Evolutionary conservation across 2,113 vertebrate species (phyloP).

Genomic region (Entomyzon cyanotis): DNA sequence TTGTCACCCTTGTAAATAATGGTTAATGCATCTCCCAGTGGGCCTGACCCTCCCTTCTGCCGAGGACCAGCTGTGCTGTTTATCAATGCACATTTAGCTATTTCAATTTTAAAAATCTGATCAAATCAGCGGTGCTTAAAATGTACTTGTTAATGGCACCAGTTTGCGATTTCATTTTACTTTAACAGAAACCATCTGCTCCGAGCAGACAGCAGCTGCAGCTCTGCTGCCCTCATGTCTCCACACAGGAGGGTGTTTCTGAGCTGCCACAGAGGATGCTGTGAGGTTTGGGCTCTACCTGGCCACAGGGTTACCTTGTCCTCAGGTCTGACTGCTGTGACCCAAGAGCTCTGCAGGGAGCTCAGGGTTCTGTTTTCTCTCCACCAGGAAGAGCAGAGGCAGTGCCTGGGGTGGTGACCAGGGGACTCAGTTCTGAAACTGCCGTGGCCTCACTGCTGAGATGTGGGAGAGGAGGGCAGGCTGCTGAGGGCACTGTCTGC

Average conservation of each 20-base stretch:
- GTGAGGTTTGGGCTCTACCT: not conserved
- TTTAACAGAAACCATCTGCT: slow-evolving; percentile 61
- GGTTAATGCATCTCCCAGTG: not conserved
- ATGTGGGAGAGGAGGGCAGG: not conserved
- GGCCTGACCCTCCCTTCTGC: not conserved
- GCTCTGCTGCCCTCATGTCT: not conserved
- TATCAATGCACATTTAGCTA: not conserved
- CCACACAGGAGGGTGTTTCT: not conserved
- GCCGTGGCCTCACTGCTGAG: not conserved
- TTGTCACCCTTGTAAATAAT: not conserved
- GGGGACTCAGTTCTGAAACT: not conserved
- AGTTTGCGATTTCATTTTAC: slow-evolving; percentile 25
- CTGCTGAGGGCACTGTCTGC: not conserved
- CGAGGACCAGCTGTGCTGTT: not conserved
- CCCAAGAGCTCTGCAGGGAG: not conserved
- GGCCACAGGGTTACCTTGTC: not conserved
- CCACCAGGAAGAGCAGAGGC: not conserved
- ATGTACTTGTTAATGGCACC: slow-evolving; percentile 52
- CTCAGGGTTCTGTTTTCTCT: not conserved
- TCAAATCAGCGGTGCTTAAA: slow-evolving; percentile 49
- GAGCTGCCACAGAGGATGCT: not conserved
- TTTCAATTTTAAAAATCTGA: slow-evolving; percentile 12
- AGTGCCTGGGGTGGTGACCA: not conserved
- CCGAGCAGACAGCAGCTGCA: not conserved
- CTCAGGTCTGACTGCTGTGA: not conserved